Conservation (phyloP, 2,113 vertebrate species). For the Antechinus stuartii region DNA sequence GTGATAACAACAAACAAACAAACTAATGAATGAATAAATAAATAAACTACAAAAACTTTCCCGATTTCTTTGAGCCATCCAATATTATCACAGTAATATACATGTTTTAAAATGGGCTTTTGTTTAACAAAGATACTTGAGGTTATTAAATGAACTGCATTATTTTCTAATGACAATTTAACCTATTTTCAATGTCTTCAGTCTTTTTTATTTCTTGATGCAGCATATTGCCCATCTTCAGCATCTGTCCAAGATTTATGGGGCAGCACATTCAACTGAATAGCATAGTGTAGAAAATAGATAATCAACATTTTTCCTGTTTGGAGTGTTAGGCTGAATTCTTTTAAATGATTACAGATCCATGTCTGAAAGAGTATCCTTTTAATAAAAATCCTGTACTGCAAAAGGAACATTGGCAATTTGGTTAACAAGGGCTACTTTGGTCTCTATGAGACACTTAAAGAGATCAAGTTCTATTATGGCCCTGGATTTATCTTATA, state of each 20-base stretch:
- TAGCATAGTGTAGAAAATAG: neutral
- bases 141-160: neutral
- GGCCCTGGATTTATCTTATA: neutral
- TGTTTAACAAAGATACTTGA: neutral
- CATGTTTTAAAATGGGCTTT: neutral
- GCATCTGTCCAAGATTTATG: neutral
- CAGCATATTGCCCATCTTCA: neutral
- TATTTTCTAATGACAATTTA: neutral
- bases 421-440: neutral
- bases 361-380: neutral
- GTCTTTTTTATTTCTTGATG: neutral
- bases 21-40: neutral
- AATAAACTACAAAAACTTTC: neutral
- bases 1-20: neutral
- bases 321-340: neutral
- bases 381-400: neutral
- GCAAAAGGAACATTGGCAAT: neutral
- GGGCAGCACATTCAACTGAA: neutral
- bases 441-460: neutral
- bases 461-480: neutral
- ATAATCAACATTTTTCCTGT: neutral
- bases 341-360: neutral
- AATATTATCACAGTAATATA: neutral
- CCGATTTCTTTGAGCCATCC: neutral
- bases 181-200: neutral